A percentile compares a stretch with the other conserved stretches of the same genome.
Conservation (phyloP, 1,140 invertebrate genomes). For the Zophobas atratus region DNA sequence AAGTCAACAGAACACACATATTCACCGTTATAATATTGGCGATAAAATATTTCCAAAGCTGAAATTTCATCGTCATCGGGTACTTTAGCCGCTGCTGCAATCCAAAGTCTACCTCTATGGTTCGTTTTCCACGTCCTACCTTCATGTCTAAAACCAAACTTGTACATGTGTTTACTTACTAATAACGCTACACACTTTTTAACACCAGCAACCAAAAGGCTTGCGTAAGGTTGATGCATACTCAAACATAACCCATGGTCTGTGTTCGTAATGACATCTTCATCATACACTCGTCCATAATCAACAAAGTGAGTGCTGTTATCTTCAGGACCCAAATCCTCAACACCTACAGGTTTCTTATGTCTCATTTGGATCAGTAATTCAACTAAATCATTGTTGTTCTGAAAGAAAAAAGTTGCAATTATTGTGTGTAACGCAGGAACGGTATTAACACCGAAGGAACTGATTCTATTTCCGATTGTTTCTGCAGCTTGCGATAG, state of each 20-base stretch:
- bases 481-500: slow-evolving; percentile 59
- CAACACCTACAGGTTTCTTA: slow-evolving; percentile 55
- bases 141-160: slow-evolving; percentile 82
- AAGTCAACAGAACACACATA: slow-evolving; percentile 21
- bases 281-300: slow-evolving; percentile 57
- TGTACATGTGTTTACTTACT: slow-evolving; percentile 10
- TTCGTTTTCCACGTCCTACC: slow-evolving; percentile 94
- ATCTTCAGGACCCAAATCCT: slow-evolving; percentile 59
- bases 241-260: slow-evolving; percentile 93
- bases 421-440: too few relatives aligned
- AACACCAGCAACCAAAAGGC: slow-evolving; percentile 90
- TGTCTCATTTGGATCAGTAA: slow-evolving; percentile 62
- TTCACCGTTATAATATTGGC: slow-evolving; percentile 77
- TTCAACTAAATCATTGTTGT: slow-evolving; percentile 60
- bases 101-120: slow-evolving; percentile 94
- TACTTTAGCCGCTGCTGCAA: slow-evolving; percentile 87
- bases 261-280: slow-evolving; percentile 53
- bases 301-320: slow-evolving; percentile 55
- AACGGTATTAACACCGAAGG: neutral
- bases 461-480: slow-evolving; percentile 42
- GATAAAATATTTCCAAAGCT: slow-evolving; percentile 82
- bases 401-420: slow-evolving; percentile 45
- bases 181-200: slow-evolving; percentile 79
- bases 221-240: slow-evolving; percentile 97
- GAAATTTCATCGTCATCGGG: slow-evolving; percentile 81